Percentiles rank a stretch among this genome's conserved stretches.
These are phyloP conservation scores for Troides aeacus DNA, from an alignment of 2,888 invertebrate genomes.

Conservation along the genomic window DNA sequence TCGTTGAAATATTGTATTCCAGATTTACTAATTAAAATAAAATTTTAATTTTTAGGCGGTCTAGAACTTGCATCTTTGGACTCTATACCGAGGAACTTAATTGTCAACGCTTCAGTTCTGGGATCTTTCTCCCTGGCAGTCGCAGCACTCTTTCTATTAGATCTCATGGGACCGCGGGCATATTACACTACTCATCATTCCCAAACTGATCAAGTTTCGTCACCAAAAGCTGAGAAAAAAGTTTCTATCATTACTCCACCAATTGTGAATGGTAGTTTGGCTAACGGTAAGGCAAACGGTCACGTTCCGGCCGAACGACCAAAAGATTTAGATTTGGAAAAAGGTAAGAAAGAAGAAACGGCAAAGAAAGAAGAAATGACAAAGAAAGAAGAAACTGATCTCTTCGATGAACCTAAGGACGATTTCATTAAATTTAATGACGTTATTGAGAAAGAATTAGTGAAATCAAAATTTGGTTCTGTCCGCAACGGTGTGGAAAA, in stretches of 20 bases:
- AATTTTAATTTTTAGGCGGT: slow-evolving; percentile 69
- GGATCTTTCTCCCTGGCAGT: slow-evolving; percentile 84
- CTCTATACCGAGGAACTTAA: slow-evolving; percentile 82
- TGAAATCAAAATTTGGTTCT: slow-evolving; percentile 72
- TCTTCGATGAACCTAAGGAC: slow-evolving; percentile 54
- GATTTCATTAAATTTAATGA: slow-evolving; percentile 56
- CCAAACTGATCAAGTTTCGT: slow-evolving; percentile 59
- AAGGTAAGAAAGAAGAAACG: slow-evolving; percentile 45
- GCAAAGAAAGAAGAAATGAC: slow-evolving; percentile 43
- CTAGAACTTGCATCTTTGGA: slow-evolving; percentile 86
- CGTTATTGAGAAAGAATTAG: slow-evolving; percentile 55
- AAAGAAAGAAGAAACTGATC: slow-evolving; percentile 48
- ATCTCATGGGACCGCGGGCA: slow-evolving; percentile 80
- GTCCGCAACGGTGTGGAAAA: slow-evolving; percentile 64
- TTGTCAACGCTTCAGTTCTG: slow-evolving; percentile 86
- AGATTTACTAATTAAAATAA: neutral
- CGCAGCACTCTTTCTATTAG: slow-evolving; percentile 84
- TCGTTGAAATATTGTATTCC: neutral
- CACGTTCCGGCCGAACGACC: slow-evolving; percentile 55
- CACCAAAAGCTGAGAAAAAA: slow-evolving; percentile 60
- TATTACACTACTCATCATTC: slow-evolving; percentile 67
- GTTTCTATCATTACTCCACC: slow-evolving; percentile 54
- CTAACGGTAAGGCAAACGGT: slow-evolving; percentile 47
- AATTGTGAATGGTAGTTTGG: slow-evolving; percentile 43
- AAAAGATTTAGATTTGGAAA: slow-evolving; percentile 62